These are phyloP conservation scores for Drosophila tropicalis DNA, from an alignment of 1,140 invertebrate genomes.

Conservation along the genomic window DNA sequence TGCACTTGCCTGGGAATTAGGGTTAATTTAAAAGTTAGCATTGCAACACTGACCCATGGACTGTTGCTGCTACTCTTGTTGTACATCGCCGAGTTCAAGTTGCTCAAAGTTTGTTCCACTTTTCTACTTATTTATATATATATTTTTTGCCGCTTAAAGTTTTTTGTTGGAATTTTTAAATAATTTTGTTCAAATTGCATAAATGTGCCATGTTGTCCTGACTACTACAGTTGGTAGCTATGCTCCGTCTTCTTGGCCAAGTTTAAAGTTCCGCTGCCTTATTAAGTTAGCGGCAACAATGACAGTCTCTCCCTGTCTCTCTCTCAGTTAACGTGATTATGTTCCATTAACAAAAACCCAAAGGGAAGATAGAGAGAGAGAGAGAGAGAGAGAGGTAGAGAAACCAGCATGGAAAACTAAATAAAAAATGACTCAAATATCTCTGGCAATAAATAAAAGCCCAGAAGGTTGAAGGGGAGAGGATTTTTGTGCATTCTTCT, in stretches of 20 bases:
- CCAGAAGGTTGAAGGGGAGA: background rate
- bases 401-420: constrained; percentile 7
- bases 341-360: constrained; percentile 52
- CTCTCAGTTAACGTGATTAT: constrained; percentile 73
- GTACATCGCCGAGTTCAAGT: constrained; percentile 41
- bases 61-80: constrained; percentile 29
- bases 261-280: constrained; percentile 55
- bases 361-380: constrained; percentile 32
- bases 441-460: constrained; percentile 67
- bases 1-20: constrained; percentile 55
- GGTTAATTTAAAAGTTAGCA: constrained; percentile 73
- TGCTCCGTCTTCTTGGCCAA: constrained; percentile 24
- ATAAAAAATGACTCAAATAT: constrained; percentile 49
- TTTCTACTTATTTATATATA: constrained; percentile 16
- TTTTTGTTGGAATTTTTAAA: constrained; percentile 69
- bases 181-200: constrained; percentile 76
- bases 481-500: constrained; percentile 41
- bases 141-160: constrained; percentile 48
- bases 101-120: constrained; percentile 70
- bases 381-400: background rate
- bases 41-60: constrained; percentile 69
- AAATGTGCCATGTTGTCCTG: constrained; percentile 63
- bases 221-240: background rate
- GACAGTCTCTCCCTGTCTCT: constrained; percentile 39
- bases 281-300: constrained; percentile 66